phyloP scores from a whole-genome alignment of 1,140 invertebrate species.

The Drosophila nigrodunni region DNA sequence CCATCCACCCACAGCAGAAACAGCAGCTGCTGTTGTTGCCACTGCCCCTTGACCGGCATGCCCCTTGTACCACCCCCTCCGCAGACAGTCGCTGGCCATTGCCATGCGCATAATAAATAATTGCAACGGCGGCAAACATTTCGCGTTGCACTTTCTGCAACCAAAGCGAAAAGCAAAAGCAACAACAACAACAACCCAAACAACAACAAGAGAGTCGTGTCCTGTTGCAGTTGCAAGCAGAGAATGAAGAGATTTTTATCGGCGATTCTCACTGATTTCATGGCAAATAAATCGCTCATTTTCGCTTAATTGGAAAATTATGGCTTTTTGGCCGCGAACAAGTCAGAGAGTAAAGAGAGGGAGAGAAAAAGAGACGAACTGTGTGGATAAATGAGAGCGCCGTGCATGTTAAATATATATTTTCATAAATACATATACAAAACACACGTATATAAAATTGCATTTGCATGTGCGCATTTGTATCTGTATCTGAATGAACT shows the following conservation, averaged over 20 bases:
- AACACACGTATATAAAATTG: conserved; percentile 4
- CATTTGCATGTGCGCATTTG: not conserved
- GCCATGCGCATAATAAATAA: conserved; percentile 76
- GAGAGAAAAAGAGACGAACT: not conserved
- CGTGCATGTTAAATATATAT: not conserved
- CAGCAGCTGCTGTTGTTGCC: conserved; percentile 32
- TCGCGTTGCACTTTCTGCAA: conserved; percentile 79
- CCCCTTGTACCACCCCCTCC: conserved; percentile 10
- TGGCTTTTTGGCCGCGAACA: conserved; percentile 76
- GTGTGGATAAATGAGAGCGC: not conserved
- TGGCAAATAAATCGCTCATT: conserved; percentile 85
- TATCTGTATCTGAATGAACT: conserved; percentile 36
- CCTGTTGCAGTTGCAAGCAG: conserved; percentile 55
- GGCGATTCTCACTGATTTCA: conserved; percentile 85
- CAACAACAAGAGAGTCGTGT: conserved; percentile 35
- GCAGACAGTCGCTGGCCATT: conserved; percentile 38
- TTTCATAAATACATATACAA: not conserved
- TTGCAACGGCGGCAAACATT: conserved; percentile 77
- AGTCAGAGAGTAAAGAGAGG: conserved; percentile 4
- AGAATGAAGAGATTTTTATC: conserved; percentile 85
- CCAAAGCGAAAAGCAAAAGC: conserved; percentile 72
- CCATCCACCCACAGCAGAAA: conserved; percentile 58
- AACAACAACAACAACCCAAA: conserved; percentile 38
- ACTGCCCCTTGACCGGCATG: conserved; percentile 10
- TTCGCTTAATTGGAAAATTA: conserved; percentile 85